Evolutionary conservation across 2,113 vertebrate genomes (phyloP).

Genomic region (Sapayoa aenigma): DNA sequence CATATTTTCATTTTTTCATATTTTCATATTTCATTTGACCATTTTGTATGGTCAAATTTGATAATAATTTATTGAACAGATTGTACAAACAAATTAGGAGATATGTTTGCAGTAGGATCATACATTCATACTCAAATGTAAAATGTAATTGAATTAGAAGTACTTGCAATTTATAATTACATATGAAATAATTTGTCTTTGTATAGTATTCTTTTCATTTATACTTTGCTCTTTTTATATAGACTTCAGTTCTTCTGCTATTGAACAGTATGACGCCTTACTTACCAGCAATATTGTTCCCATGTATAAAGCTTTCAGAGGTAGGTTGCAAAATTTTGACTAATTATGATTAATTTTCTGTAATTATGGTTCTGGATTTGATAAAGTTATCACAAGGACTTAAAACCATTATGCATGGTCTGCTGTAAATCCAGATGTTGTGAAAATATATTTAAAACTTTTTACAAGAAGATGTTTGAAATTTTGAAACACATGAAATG

Average conservation of each 20-base stretch:
- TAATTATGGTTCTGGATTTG: not conserved
- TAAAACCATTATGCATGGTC: not conserved
- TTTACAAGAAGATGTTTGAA: not conserved
- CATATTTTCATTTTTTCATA: too few relatives aligned
- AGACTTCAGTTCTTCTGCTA: slow-evolving; percentile 74
- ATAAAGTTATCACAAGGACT: not conserved
- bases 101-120: not conserved
- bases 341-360: not conserved
- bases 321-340: slow-evolving; percentile 72
- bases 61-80: not conserved
- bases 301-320: slow-evolving; percentile 84
- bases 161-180: not conserved
- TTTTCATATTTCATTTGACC: too few relatives aligned
- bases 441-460: not conserved
- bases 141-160: not conserved
- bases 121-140: not conserved
- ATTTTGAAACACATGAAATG: not conserved
- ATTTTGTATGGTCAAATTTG: not conserved
- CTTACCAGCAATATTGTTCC: slow-evolving; percentile 88
- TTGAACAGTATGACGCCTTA: slow-evolving; percentile 83
- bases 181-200: not conserved
- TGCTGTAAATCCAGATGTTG: not conserved
- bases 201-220: not conserved
- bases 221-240: not conserved
- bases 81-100: not conserved